Base-by-base conservation (phyloP, 2,888 invertebrate species). In the Machimus rusticus region DNA sequence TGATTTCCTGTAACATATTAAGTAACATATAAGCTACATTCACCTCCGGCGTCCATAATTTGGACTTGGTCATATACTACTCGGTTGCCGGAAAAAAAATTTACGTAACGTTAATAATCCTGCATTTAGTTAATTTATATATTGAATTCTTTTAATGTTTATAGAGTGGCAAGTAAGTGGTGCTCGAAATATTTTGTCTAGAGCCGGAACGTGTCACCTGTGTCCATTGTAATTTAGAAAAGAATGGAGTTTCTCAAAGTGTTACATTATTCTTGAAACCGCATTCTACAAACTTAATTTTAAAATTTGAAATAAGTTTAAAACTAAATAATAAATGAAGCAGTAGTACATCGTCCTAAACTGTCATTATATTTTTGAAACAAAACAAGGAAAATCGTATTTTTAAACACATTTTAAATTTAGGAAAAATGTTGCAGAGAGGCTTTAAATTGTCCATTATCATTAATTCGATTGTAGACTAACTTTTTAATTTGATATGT, bases 21-120 rank as follows among this genome's bases (percentile, higher is more conserved):
- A 85, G 76, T 51, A 77, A 86, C 55, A 77, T 51, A 51, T 51
- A 86, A 86, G 34, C 77, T 90, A 91, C 91, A 92, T 91, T 92
- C 92, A 92, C 92, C 92, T 92, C 92, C 90, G 92, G 91, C 91
- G 92, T 91, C 92, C 92, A 92, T 91, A 91, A 92, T 90, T 90
- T 92, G 92, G 92, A 92, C 92, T 92, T 92, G 91, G 92, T 92
- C 90, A 92, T 92, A 92, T 92, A 92, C 92, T 92, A 91, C 91
- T 89, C 89, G 90, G 90, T 91, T 90, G 90, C 90, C 90, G 90
- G 86, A 87, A 89, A 89, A 88, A 88, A 79, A 88, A 88, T 85
- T 76, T 74, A 77, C 77, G 76, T 77, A 77, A 77, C 87, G 87
- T 88, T 87, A 88, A 82, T 87, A 46, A 86, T 86, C 9, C 34